These are phyloP conservation scores for Notolabrus celidotus DNA, from an alignment of 2,797 vertebrate genomes.

Conservation along the genomic window DNA sequence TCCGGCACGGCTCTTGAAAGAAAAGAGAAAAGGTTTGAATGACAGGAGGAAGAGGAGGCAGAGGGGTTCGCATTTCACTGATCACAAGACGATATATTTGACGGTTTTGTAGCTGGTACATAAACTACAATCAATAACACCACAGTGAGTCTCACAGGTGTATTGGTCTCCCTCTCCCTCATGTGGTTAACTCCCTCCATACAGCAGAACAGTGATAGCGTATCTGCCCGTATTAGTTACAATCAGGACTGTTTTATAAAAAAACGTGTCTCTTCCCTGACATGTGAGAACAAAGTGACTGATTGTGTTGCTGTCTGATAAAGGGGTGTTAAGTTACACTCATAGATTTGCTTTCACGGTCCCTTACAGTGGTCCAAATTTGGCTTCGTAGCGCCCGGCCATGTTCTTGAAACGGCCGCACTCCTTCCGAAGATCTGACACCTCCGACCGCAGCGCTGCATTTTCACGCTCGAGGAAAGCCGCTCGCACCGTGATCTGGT, in stretches of 20 bases:
- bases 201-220: not conserved
- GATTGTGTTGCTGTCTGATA: not conserved
- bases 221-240: not conserved
- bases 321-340: constrained; percentile 1
- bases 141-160: no score
- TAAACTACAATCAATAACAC: not conserved
- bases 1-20: constrained; percentile 76
- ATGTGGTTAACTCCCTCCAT: no score
- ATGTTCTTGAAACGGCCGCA: constrained; percentile 90
- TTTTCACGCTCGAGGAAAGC: constrained; percentile 98
- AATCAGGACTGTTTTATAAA: not conserved
- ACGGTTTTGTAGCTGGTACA: not conserved
- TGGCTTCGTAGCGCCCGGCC: constrained; percentile 90
- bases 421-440: constrained; percentile 94
- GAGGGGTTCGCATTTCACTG: not conserved
- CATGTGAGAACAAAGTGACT: constrained; percentile 18
- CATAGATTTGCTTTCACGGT: constrained; percentile 1
- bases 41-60: constrained; percentile 15
- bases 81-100: no score
- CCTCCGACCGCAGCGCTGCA: constrained; percentile 90
- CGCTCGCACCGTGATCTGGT: constrained; percentile 97
- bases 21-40: constrained; percentile 75
- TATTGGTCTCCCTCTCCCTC: not conserved
- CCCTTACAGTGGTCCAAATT: constrained; percentile 93
- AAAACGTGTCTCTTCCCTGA: not conserved